Conservation (phyloP, 2,888 invertebrate genomes). For the Aporophyla nigra region DNA sequence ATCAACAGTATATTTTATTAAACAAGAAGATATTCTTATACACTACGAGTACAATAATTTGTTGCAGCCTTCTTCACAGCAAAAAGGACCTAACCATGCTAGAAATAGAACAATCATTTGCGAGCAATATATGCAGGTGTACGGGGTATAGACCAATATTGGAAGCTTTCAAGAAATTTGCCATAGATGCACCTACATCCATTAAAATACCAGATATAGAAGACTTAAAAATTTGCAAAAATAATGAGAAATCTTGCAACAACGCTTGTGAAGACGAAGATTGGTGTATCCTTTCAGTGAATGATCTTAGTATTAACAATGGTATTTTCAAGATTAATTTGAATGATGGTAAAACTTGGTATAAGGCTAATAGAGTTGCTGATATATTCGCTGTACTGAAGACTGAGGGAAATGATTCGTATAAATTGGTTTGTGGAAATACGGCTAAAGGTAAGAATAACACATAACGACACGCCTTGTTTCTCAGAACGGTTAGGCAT, state of each 20-base stretch:
- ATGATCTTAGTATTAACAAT: conserved; percentile 72
- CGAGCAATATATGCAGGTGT: conserved; percentile 95
- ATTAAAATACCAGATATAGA: conserved; percentile 87
- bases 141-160: conserved; percentile 95
- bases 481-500: not conserved
- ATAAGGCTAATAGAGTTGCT: conserved; percentile 85
- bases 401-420: conserved; percentile 82
- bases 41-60: not conserved
- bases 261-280: conserved; percentile 80
- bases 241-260: conserved; percentile 73
- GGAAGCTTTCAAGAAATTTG: conserved; percentile 95
- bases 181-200: conserved; percentile 90
- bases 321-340: conserved; percentile 69
- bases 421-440: conserved; percentile 93
- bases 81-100: conserved; percentile 62
- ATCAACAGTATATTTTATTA: not conserved
- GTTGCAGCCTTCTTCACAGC: conserved; percentile 55
- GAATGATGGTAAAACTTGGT: conserved; percentile 86
- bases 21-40: not conserved
- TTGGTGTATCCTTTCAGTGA: conserved; percentile 55
- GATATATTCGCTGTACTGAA: conserved; percentile 90
- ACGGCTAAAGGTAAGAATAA: conserved; percentile 91
- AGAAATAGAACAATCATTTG: conserved; percentile 94
- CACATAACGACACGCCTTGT: no score
- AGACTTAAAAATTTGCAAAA: conserved; percentile 76